Conservation (phyloP, 1,140 invertebrate genomes). For the Leptopilina boulardi region DNA sequence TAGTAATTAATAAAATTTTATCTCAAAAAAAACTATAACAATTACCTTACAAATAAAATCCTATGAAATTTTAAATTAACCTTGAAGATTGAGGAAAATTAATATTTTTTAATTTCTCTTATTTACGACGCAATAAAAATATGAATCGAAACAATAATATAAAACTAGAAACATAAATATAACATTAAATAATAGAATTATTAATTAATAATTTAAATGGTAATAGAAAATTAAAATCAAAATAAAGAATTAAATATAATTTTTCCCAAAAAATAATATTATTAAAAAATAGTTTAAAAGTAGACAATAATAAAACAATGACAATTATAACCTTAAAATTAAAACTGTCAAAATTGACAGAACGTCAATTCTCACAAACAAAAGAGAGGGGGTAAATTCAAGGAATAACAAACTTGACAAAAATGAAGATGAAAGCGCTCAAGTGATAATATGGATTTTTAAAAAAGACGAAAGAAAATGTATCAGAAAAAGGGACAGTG, state of each 20-base stretch:
- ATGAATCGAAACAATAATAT: too few relatives aligned
- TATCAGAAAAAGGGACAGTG: constrained; percentile 16
- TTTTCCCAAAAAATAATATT: neutral
- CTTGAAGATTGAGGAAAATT: constrained; percentile 32
- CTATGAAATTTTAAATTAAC: too few relatives aligned
- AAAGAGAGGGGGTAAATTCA: neutral
- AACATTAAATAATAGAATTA: too few relatives aligned
- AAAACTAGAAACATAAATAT: too few relatives aligned
- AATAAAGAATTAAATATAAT: neutral
- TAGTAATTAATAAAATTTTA: too few relatives aligned
- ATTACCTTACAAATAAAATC: too few relatives aligned
- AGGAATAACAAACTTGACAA: neutral
- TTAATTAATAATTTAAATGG: too few relatives aligned
- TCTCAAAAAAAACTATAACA: too few relatives aligned
- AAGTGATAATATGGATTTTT: constrained; percentile 1
- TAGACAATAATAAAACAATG: too few relatives aligned
- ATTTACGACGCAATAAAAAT: too few relatives aligned
- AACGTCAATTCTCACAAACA: neutral
- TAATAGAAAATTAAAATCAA: too few relatives aligned
- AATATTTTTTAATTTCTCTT: constrained; percentile 26
- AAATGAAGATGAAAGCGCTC: neutral
- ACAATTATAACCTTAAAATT: constrained; percentile 6
- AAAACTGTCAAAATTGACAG: neutral
- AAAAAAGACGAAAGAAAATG: neutral
- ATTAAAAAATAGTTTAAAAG: too few relatives aligned